Percentiles rank a stretch among this genome's conserved stretches.
phyloP scores from a whole-genome alignment of 1,140 invertebrate genomes.

The Sycophila sp. region DNA sequence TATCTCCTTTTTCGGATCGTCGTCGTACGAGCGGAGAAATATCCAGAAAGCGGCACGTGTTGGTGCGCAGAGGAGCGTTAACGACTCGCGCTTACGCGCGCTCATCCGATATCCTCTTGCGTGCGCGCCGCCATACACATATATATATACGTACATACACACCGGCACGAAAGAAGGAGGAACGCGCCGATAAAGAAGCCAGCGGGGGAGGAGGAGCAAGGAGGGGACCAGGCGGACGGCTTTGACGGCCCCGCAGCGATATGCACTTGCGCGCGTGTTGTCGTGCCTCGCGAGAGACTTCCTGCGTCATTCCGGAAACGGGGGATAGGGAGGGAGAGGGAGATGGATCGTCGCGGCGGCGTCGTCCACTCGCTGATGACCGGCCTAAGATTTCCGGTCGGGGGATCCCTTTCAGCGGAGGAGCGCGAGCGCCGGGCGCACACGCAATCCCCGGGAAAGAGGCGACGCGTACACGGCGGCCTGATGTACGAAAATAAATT shows the following conservation, averaged over 20 bases:
- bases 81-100: conserved; percentile 9
- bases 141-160: too few species aligned
- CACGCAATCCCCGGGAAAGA: conserved; percentile 16
- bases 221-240: too few species aligned
- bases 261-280: not conserved
- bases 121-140: too few species aligned
- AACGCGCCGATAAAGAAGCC: not conserved
- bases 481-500: conserved; percentile 16
- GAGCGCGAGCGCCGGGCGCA: not conserved
- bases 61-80: conserved; percentile 6
- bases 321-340: not conserved
- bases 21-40: not conserved
- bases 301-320: conserved; percentile 29
- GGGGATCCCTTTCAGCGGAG: conserved; percentile 26
- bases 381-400: conserved; percentile 39
- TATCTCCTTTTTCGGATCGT: not conserved
- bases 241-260: not conserved
- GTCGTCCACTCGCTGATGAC: not conserved
- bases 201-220: not conserved
- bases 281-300: conserved; percentile 15
- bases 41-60: not conserved
- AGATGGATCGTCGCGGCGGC: not conserved
- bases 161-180: too few species aligned
- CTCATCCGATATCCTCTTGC: not conserved
- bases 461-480: not conserved